Base-by-base conservation (phyloP, 2,888 invertebrate genomes). In the Esperia sulphurella region DNA sequence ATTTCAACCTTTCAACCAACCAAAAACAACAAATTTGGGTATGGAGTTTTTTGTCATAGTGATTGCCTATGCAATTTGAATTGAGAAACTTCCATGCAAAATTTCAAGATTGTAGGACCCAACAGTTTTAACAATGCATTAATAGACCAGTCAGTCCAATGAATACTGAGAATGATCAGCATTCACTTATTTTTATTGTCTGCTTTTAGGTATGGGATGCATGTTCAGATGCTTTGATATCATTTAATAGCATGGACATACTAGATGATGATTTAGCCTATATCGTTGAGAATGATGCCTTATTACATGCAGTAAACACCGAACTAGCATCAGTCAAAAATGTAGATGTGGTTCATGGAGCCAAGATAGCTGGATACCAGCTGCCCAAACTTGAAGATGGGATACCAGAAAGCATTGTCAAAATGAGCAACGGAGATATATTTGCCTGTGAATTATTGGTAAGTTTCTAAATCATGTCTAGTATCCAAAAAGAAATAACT, bases 211-310 rank as follows among this genome's bases (percentile, higher is more conserved):
- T 98, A 14, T 98, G 98, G 97, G 98, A 98, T 81, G 94, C 95
- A 3, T 93, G 94, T 70, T 97, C 98, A 0, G 95, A 97, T 79
- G 95, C 97, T 0, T 88, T 95, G 64, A 97, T 98, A 54, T 93
- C 95, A 52, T 98, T 98, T 75, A 94, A 94, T 62, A 88, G 86
- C 56, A 90, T 95, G 52, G 93, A 95, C 10, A 91, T 94, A 53
- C 83, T 94, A 62, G 86, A 91, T 14, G 92, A 94, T 41, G 93
- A 96, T 72, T 91, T 99, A 1, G 97, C 98, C 0, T 97, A 95
- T 74, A 95, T 99, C 58, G 95, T 98, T 10, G 99, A 99, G 87
- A 99, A 98, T 87, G 95, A 98, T 84, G 91, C 98, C 5, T 91
- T 98, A 41, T 80, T 96, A 2, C 92, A 94, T 65, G 93, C 96